Base-by-base conservation (phyloP, 1,140 invertebrate genomes). In the Drosophila takahashii region DNA sequence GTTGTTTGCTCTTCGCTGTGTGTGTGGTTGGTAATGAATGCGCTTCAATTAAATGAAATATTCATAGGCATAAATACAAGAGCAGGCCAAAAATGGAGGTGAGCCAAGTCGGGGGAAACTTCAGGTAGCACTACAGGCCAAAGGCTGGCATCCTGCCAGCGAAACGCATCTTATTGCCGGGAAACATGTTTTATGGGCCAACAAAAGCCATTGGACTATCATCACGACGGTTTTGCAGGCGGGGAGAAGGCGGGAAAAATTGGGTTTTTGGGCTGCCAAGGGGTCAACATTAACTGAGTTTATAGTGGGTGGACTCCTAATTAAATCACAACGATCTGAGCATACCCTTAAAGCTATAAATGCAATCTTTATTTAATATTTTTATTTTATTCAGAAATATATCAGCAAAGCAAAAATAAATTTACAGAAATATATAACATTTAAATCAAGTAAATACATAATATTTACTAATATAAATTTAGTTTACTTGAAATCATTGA, bases 41-140 rank as follows among this genome's bases (percentile, higher is more conserved):
- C 79, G 84, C 79, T 87, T 89, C 84, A 87, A 87, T 87, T 87
- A 87, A 89, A 84, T 89, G 84, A 87, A 87, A 87, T 89, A 87
- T 87, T 87, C 84, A 89, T 87, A 79, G 84, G 72, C 84, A 87
- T 87, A 87, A 87, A 87, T 83, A 87, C 79, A 52, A 71, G 50
- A 80, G 71, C 45, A 54, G n/a, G 18, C 41, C 16, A 37, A 39
- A 48, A 34, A 34, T 34, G 16, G 13, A 10, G 16, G 10, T 15
- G 5, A 3, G 50, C 16, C 4, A 11, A 13, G 37, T 13, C 3
- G 8, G 6, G 26, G 16, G 18, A 6, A 15, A 51, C 59, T 54
- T 13, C 52, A 62, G 53, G 52, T 39, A 59, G 36, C 50, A 4
- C 7, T 16, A 42, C n/a, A n/a, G 39, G 8, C n/a, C 13, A 39